A percentile compares a stretch with the other conserved stretches of the same genome.
These are phyloP conservation scores for Polyergus mexicanus DNA, from an alignment of 1,140 invertebrate genomes.

Conservation along the genomic window DNA sequence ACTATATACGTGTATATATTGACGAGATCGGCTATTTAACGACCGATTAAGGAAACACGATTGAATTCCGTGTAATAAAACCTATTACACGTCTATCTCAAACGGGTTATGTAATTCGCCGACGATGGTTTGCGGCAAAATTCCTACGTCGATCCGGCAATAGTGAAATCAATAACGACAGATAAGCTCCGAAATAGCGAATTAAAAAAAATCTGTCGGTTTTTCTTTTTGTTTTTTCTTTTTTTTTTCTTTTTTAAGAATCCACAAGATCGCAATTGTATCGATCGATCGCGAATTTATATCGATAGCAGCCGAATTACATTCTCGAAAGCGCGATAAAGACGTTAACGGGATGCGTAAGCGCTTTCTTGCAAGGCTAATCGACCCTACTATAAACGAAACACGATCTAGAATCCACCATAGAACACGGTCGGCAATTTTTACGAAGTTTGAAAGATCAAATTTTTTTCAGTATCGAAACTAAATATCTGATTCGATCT, in stretches of 20 bases:
- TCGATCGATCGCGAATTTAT: too few species aligned
- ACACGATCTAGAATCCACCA: neutral
- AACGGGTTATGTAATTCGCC: constrained; percentile 64
- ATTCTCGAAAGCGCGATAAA: neutral
- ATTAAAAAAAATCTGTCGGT: neutral
- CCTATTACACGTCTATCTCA: constrained; percentile 1
- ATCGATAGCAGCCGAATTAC: too few species aligned
- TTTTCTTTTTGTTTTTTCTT: too few species aligned
- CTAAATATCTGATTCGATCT: too few species aligned
- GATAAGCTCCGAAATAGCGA: neutral
- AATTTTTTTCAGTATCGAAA: neutral
- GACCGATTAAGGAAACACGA: constrained; percentile 9
- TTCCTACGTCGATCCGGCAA: constrained; percentile 67
- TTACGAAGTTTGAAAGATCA: neutral
- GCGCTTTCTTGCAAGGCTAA: neutral
- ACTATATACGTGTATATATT: neutral
- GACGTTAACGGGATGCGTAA: neutral
- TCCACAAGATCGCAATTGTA: too few species aligned
- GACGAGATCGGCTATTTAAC: neutral
- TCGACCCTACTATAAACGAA: neutral
- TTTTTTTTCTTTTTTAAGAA: neutral
- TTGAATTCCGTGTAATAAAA: neutral
- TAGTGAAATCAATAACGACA: constrained; percentile 71
- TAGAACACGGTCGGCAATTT: neutral
- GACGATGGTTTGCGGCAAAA: constrained; percentile 64